Evolutionary conservation across 1,140 invertebrate genomes (phyloP).

Genomic region (Temnothorax nylanderi): DNA sequence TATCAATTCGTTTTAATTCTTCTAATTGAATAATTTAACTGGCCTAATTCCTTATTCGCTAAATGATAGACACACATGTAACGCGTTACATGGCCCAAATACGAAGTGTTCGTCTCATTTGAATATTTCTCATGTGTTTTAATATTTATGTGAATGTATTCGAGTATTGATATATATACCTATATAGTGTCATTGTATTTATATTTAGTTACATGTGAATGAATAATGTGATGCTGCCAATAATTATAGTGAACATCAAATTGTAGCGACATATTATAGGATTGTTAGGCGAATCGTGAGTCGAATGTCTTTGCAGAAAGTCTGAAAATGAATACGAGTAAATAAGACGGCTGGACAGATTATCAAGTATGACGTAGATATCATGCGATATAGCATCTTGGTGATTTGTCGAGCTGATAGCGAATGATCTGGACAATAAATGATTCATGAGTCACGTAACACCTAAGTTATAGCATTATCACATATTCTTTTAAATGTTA

Average conservation of each 20-base stretch:
- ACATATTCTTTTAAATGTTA: constrained; percentile 70
- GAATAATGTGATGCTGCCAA: constrained; percentile 57
- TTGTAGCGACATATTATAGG: constrained; percentile 53
- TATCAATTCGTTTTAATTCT: constrained; percentile 23
- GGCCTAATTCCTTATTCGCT: constrained; percentile 59
- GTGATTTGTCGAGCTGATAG: constrained; percentile 63
- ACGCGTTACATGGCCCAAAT: not conserved
- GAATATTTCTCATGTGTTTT: constrained; percentile 45
- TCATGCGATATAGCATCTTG: constrained; percentile 46
- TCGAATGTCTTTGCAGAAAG: constrained; percentile 44
- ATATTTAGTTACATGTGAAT: constrained; percentile 50
- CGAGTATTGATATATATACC: constrained; percentile 1
- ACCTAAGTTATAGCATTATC: constrained; percentile 64
- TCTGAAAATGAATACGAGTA: constrained; percentile 46
- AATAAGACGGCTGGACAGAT: constrained; percentile 53
- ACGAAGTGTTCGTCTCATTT: constrained; percentile 27
- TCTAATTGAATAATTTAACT: constrained; percentile 42
- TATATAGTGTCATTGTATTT: constrained; percentile 37
- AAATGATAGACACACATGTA: constrained; percentile 15
- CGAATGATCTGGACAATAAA: constrained; percentile 73
- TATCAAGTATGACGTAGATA: constrained; percentile 50
- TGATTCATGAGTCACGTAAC: constrained; percentile 67
- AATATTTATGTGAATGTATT: constrained; percentile 30
- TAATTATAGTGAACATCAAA: constrained; percentile 51
- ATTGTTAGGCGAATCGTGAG: constrained; percentile 12